Base-by-base conservation (phyloP, 2,888 invertebrate species). In the Thalpophila matura region DNA sequence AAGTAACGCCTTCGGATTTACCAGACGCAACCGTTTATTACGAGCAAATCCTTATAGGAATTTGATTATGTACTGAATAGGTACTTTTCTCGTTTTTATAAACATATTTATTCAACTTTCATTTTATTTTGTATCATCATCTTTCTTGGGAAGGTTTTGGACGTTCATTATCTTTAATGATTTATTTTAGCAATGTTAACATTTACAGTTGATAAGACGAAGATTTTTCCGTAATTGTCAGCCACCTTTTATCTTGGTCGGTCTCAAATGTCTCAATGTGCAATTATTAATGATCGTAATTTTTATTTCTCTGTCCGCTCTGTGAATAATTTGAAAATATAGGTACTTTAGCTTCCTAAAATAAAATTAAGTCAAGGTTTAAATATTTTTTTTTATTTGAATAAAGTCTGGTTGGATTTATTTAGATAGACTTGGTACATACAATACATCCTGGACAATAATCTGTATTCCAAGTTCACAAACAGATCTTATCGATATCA, bases 391-490 rank as follows among this genome's bases (percentile, higher is more conserved):
- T n/a, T n/a, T n/a, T n/a, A n/a, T n/a, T n/a, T n/a, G n/a, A n/a
- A n/a, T n/a, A n/a, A n/a, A n/a, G n/a, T n/a, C n/a, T n/a, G n/a
- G n/a, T n/a, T n/a, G n/a, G n/a, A n/a, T n/a, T n/a, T n/a, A 29
- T 18, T 42, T 18, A 20, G 7, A 42, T 29, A n/a, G 9, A 20
- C 22, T 37, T n/a, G 7, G 31, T 35, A 50, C 51, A 58, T 33
- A n/a, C n/a, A n/a, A n/a, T n/a, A n/a, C n/a, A 49, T 47, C 33
- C 22, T 59, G 63, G 27, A 70, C 42, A 45, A 45, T 66, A 58
- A 73, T 68, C 60, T 57, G 10, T 53, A 46, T 76, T 81, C 80
- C 80, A 83, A 82, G 82, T 83, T 85, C 83, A 83, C 55, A 74
- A 72, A 79, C 73, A 71, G 64, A 70, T 74, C 71, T 78, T 80